Evolutionary conservation across 1,140 invertebrate species (phyloP).

Genomic region (Dreissena rostriformis): DNA sequence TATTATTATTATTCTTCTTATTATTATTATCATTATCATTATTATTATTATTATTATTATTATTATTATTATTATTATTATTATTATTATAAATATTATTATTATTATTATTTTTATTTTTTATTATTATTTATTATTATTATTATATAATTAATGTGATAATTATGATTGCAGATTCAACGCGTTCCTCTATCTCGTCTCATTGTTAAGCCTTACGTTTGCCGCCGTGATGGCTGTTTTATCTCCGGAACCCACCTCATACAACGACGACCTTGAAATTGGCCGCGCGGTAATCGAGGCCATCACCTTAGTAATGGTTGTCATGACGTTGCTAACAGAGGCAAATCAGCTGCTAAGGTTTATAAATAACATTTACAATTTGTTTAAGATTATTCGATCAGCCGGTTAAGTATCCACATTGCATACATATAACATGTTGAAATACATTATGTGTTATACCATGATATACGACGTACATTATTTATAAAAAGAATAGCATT

Average conservation of each 20-base stretch:
- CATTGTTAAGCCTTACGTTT: conserved; percentile 65
- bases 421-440: not conserved
- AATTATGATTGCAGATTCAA: conserved; percentile 64
- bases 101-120: too few species aligned
- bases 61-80: too few species aligned
- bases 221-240: conserved; percentile 63
- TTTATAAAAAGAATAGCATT: too few species aligned
- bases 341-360: conserved; percentile 74
- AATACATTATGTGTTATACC: too few species aligned
- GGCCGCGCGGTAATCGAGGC: conserved; percentile 68
- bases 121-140: too few species aligned
- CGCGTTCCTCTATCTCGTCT: conserved; percentile 65
- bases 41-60: too few species aligned
- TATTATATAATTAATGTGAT: not conserved
- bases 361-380: conserved; percentile 12
- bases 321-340: conserved; percentile 65
- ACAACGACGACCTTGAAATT: conserved; percentile 64
- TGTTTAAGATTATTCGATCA: not conserved
- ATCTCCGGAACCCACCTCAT: conserved; percentile 59
- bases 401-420: not conserved
- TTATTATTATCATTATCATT: too few species aligned
- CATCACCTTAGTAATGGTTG: conserved; percentile 56
- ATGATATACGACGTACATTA: too few species aligned
- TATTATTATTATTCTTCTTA: too few species aligned
- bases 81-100: too few species aligned